Base-by-base conservation (phyloP, 2,113 vertebrate species). In the Takifugu flavidus region DNA sequence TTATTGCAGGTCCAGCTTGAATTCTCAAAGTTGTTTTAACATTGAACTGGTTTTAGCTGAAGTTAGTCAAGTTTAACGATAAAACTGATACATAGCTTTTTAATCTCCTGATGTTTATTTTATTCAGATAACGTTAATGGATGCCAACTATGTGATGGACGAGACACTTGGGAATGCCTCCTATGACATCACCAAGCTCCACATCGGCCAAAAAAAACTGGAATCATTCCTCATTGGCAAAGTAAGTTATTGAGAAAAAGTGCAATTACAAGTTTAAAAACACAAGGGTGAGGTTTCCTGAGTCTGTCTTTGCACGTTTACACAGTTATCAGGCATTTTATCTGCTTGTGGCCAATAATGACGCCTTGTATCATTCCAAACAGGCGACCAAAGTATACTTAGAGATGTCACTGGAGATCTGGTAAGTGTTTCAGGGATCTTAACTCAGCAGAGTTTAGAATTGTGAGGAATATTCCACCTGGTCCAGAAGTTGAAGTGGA, bases 101-200 rank as follows among this genome's bases (percentile, higher is more conserved):
- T 1, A 25, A 25, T 46, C 47, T 8, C 63, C 39, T 57, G 6
- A 11, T 77, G 26, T 64, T 71, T 61, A 39, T 72, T 56, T 12
- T 46, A 64, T 82, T 11, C 82, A 99, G 97, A 82, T 99, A 65
- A 98, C 94, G 0, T 85, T 99, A 83, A 97, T 96, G 96, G 97
- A 99, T 69, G 95, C 95, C 74, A 99, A 98, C 87, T 98, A 98
- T 0, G 91, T 97, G 65, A 95, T 97, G 93, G 96, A 99, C 25
- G 94, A 98, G 84, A 96, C 92, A 6, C 90, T 99, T 45, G 97
- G 97, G 34, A 93, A 92, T 0, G 83, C 92, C 2, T 91, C 91
- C 0, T 96, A 94, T 67, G 86, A 89, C 34, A 83, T 98, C 57
- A 90, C 89, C 29, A 83, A 92, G 25, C 87, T 97, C 77, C 90